Evolutionary conservation across 1,140 invertebrate genomes (phyloP).

Genomic region (Venustaconcha ellipsiformis): DNA sequence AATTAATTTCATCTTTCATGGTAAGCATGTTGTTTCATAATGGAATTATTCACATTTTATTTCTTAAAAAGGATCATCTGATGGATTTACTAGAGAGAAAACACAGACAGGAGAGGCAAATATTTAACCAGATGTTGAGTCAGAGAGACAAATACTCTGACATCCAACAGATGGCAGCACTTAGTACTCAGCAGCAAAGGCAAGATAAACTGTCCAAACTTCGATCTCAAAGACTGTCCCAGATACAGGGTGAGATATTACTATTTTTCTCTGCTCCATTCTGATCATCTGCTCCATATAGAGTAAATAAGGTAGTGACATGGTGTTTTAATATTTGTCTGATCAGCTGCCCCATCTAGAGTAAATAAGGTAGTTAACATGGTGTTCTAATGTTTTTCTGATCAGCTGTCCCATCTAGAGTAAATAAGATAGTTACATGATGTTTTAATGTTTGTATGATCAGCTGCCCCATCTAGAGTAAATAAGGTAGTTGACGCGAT

Average conservation of each 20-base stretch:
- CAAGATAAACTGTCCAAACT: slow-evolving; percentile 44
- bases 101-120: slow-evolving; percentile 46
- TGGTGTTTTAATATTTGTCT: too few relatives aligned
- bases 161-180: slow-evolving; percentile 27
- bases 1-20: too few relatives aligned
- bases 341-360: too few relatives aligned
- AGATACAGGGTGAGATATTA: slow-evolving; percentile 15
- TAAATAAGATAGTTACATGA: too few relatives aligned
- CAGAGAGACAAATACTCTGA: slow-evolving; percentile 25
- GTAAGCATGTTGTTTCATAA: not conserved
- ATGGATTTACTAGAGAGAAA: slow-evolving; percentile 41
- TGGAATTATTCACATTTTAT: slow-evolving; percentile 1
- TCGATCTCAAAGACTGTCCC: slow-evolving; percentile 8
- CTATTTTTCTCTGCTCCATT: not conserved
- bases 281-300: not conserved
- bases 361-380: too few relatives aligned
- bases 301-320: too few relatives aligned
- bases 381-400: too few relatives aligned
- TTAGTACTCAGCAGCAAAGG: slow-evolving; percentile 43
- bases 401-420: too few relatives aligned
- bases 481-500: too few relatives aligned
- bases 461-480: too few relatives aligned
- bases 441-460: not conserved
- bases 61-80: slow-evolving; percentile 37
- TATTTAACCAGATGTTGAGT: slow-evolving; percentile 41